phyloP scores from a whole-genome alignment of 2,113 vertebrate species.

The Alethe castanea region DNA sequence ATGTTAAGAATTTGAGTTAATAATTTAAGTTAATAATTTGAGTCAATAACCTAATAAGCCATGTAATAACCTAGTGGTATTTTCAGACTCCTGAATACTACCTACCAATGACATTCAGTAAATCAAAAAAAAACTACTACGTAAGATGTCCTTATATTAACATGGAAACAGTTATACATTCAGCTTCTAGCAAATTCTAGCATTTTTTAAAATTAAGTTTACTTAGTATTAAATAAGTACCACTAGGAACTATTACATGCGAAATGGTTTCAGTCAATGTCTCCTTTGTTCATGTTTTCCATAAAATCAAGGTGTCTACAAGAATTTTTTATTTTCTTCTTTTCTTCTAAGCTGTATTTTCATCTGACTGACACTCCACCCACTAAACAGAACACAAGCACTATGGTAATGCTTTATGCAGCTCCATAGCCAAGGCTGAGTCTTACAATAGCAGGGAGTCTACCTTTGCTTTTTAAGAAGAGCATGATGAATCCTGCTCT shows the following conservation, averaged over 20 bases:
- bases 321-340: background rate
- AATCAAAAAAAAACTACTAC: constrained; percentile 27
- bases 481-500: background rate
- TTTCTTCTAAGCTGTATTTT: background rate
- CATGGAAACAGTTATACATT: constrained; percentile 50
- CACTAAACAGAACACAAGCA: background rate
- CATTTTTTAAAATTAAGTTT: background rate
- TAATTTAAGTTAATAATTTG: background rate
- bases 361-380: background rate
- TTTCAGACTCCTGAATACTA: background rate
- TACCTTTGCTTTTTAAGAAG: background rate
- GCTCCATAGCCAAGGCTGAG: background rate
- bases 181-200: background rate
- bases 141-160: constrained; percentile 15
- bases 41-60: background rate
- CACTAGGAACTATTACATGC: background rate
- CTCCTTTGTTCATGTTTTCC: background rate
- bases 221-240: background rate
- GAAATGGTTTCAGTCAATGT: background rate
- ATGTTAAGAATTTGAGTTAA: background rate
- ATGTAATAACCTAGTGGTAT: background rate
- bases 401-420: background rate
- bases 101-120: constrained; percentile 44
- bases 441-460: background rate
- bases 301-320: background rate